Evolutionary conservation across 1,140 invertebrate species (phyloP), one percentile per base, ranked within the genome.

Genomic region (Belonocnema kinseyi): DNA sequence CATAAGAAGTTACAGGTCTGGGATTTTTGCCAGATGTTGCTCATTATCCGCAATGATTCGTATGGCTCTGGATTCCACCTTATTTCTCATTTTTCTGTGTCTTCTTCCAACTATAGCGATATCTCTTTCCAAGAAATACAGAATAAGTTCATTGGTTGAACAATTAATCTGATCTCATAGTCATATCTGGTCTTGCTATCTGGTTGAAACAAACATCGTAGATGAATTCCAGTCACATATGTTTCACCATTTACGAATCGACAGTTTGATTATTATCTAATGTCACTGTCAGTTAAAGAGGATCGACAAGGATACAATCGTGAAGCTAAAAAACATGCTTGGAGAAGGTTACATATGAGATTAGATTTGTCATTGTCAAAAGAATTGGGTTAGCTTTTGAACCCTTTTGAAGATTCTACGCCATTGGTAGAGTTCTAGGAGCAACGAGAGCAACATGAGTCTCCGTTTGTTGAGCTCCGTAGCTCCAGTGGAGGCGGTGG

Each of bases 391-490:
- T 5, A 2, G 12, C 10, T 12, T 14, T 40, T 1, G 7, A n/a
- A 4, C 13, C 26, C 61, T 82, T 82, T 53, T 54, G 71, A 73
- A 83, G 71, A 88, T 73, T 71, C 77, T 82, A 88, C 87, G 88
- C 87, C 88, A 90, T 84, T 90, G 89, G 83, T 76, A 84, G 77
- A 84, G 81, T 84, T 88, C 84, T 89, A 90, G 88, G 86, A 88
- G 85, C 85, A 89, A 88, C 83, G 89, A 90, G 83, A 90, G 85
- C 87, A 89, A 80, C 85, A 85, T 83, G 83, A 89, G 83, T 81
- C 82, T 77, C 74, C 75, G 83, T 81, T 82, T 82, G 83, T 77
- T 72, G 82, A 86, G 84, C 80, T 83, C 86, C 66, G 82, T 66
- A 78, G 77, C 80, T 83, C 77, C 83, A 87, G 89, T 81, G 88